These are phyloP conservation scores for Notarius lentiginosus DNA, from an alignment of 2,113 vertebrate genomes.

Conservation along the genomic window DNA sequence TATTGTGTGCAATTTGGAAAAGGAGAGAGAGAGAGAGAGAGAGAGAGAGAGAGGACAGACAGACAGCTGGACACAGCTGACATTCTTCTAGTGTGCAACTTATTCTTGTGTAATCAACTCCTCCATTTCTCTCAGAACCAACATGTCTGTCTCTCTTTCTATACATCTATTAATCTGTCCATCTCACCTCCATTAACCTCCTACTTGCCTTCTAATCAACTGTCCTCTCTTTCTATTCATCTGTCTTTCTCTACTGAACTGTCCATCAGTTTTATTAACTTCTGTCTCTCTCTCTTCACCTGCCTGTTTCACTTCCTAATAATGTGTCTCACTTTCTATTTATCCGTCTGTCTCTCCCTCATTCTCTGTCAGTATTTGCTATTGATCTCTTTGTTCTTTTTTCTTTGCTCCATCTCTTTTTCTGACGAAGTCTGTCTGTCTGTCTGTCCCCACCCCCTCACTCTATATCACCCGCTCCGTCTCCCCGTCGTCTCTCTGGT, in stretches of 20 bases:
- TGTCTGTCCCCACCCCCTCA: neutral
- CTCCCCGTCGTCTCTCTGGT: neutral
- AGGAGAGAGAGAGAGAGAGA: slow-evolving; percentile 33
- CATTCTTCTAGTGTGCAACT: slow-evolving; percentile 1
- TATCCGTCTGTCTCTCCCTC: neutral
- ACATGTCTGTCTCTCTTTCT: slow-evolving; percentile 15
- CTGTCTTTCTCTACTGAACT: neutral
- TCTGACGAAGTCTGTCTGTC: neutral
- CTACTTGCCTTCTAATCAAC: neutral
- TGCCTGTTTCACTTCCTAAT: neutral
- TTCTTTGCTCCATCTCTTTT: neutral
- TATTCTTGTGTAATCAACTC: neutral
- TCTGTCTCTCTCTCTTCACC: neutral
- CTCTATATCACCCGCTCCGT: neutral
- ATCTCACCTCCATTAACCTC: neutral
- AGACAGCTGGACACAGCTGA: slow-evolving; percentile 15
- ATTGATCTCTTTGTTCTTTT: neutral
- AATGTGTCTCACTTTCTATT: neutral
- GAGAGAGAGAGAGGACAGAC: neutral
- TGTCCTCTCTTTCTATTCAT: neutral
- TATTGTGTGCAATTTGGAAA: slow-evolving; percentile 74
- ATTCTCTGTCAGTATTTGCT: neutral
- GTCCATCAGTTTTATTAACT: neutral
- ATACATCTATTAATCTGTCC: neutral
- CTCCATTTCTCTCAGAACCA: slow-evolving; percentile 14